phyloP scores from a whole-genome alignment of 2,113 vertebrate species.

The Eidolon helvum region DNA sequence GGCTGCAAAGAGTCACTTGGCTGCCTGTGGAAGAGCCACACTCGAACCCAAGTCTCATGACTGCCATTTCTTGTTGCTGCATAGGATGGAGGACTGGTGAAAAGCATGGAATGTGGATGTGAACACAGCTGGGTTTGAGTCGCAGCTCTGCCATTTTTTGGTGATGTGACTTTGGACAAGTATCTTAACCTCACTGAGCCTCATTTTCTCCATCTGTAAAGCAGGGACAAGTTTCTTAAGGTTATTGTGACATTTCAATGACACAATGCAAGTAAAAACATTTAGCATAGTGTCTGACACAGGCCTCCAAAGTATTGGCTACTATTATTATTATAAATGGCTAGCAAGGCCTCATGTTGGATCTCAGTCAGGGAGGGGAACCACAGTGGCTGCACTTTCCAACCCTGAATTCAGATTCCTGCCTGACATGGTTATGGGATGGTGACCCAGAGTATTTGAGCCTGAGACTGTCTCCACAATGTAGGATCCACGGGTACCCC shows the following conservation, averaged over 20 bases:
- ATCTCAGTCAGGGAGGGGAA: neutral
- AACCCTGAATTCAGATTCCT: neutral
- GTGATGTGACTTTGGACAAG: neutral
- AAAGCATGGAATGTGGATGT: neutral
- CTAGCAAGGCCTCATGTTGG: accelerated
- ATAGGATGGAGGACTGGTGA: accelerated
- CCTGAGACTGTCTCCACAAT: neutral
- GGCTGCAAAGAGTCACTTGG: accelerated
- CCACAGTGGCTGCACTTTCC: neutral
- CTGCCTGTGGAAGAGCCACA: neutral
- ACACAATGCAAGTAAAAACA: neutral
- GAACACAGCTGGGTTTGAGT: neutral
- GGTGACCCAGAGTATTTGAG: neutral
- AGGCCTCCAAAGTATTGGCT: neutral
- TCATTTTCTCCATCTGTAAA: neutral
- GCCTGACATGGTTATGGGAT: neutral
- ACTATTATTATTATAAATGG: neutral
- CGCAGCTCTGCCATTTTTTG: neutral
- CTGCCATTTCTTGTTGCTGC: neutral
- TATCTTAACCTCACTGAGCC: neutral
- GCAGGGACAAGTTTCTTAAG: neutral
- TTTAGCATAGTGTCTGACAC: neutral
- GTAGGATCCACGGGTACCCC: neutral
- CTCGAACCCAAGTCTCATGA: accelerated
- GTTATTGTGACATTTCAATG: neutral